These are phyloP conservation scores for Flabesymbios commensalis DNA, from an alignment of 2,888 invertebrate species.

Conservation along the genomic window DNA sequence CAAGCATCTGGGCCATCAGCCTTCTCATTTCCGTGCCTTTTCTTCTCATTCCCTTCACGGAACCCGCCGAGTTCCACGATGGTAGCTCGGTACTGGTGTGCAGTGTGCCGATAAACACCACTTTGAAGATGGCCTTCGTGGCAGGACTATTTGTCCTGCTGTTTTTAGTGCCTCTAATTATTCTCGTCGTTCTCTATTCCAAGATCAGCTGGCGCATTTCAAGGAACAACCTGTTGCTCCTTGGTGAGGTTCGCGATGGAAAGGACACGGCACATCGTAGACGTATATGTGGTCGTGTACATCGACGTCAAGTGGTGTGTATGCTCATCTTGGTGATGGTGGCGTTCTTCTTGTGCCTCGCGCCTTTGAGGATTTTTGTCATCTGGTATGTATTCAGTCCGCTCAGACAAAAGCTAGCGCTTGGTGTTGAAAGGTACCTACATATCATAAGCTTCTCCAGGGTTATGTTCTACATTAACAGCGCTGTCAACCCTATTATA, in stretches of 20 bases:
- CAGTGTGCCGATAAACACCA: conserved; percentile 76
- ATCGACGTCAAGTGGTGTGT: conserved; percentile 45
- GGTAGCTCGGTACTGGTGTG: conserved; percentile 72
- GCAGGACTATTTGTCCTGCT: conserved; percentile 79
- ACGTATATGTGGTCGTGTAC: too few species aligned
- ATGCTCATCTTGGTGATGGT: conserved; percentile 61
- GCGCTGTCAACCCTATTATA: conserved; percentile 87
- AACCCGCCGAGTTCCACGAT: conserved; percentile 56
- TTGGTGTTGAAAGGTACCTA: conserved; percentile 82
- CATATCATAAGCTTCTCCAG: conserved; percentile 82
- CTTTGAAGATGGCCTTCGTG: conserved; percentile 81
- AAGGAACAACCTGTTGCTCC: too few species aligned
- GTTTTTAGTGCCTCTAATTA: conserved; percentile 81
- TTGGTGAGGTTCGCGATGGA: too few species aligned
- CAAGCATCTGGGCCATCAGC: conserved; percentile 57
- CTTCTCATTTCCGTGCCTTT: conserved; percentile 70
- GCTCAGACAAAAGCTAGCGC: conserved; percentile 69
- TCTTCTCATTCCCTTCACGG: conserved; percentile 79
- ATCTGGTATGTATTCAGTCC: conserved; percentile 84
- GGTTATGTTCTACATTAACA: conserved; percentile 80
- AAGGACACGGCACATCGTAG: too few species aligned
- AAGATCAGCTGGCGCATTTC: conserved; percentile 31
- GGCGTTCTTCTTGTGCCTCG: conserved; percentile 85
- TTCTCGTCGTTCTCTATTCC: conserved; percentile 80
- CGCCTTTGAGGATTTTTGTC: conserved; percentile 86